Conservation (phyloP, 2,888 invertebrate species). For the Conistra vaccinii region DNA sequence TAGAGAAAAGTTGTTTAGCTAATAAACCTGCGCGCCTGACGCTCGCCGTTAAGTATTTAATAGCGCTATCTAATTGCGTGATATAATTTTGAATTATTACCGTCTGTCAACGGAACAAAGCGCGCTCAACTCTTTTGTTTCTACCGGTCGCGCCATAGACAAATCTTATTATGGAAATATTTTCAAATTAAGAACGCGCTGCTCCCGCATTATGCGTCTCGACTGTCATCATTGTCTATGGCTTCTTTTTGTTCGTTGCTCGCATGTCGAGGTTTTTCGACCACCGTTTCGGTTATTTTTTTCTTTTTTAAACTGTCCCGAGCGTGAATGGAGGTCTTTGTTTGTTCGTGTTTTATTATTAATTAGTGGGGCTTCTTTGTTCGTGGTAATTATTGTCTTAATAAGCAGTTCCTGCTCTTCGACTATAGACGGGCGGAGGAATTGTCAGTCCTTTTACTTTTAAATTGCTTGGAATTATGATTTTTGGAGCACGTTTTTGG, state of each 20-base stretch:
- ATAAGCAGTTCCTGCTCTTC: constrained; percentile 90
- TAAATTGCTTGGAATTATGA: constrained; percentile 79
- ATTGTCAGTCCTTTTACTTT: constrained; percentile 84
- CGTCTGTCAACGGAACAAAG: constrained; percentile 86
- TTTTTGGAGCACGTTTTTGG: constrained; percentile 74
- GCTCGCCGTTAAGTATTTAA: constrained; percentile 64
- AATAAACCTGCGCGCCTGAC: constrained; percentile 75
- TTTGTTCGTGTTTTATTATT: constrained; percentile 91
- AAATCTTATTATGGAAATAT: constrained; percentile 91
- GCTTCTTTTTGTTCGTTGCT: constrained; percentile 87
- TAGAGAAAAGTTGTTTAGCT: constrained; percentile 86
- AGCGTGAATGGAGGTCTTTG: constrained; percentile 89
- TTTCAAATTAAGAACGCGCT: constrained; percentile 90
- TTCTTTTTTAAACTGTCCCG: constrained; percentile 87
- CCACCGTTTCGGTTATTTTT: constrained; percentile 89
- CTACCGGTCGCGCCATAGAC: constrained; percentile 87
- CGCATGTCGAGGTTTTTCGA: constrained; percentile 90
- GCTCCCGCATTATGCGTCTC: constrained; percentile 91
- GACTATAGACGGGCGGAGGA: constrained; percentile 84
- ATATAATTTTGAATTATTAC: constrained; percentile 87
- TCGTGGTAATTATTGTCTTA: constrained; percentile 91
- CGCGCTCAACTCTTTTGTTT: constrained; percentile 84
- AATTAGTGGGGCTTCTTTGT: constrained; percentile 90
- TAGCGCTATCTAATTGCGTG: constrained; percentile 81
- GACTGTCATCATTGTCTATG: constrained; percentile 90